Evolutionary conservation across 53 echinoderm and acorn worm genomes (phyloP).

Genomic region (Paracentrotus lividus): DNA sequence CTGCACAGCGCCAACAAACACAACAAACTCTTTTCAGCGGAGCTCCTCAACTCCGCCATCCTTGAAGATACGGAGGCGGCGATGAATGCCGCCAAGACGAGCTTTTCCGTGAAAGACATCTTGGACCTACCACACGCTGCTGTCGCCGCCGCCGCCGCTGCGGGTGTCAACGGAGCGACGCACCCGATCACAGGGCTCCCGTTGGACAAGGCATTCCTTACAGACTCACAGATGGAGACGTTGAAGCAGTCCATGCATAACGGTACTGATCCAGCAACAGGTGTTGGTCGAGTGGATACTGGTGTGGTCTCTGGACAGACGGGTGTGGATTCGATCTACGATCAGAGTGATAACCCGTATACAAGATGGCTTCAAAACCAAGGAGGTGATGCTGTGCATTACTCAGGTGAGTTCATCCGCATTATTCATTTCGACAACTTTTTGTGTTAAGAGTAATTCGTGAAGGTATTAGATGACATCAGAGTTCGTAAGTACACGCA

Average conservation of each 20-base stretch:
- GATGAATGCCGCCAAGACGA: conserved; percentile 95
- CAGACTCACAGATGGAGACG: conserved; percentile 71
- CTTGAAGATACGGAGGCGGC: conserved; percentile 95
- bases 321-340: conserved; percentile 84
- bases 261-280: conserved; percentile 27
- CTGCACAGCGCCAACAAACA: conserved; percentile 63
- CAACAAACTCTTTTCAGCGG: conserved; percentile 55
- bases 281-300: conserved; percentile 28
- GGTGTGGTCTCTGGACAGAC: conserved; percentile 63
- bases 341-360: conserved; percentile 96
- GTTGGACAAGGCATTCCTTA: conserved; percentile 65
- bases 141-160: conserved; percentile 88
- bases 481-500: neutral
- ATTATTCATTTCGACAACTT: neutral
- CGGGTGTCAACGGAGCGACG: conserved; percentile 70
- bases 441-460: neutral
- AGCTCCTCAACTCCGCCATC: conserved; percentile 64
- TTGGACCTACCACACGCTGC: conserved; percentile 95
- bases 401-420: conserved; percentile 89
- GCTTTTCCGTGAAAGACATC: conserved; percentile 99
- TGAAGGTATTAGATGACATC: neutral
- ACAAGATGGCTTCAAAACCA: conserved; percentile 98
- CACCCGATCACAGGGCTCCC: conserved; percentile 68
- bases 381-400: conserved; percentile 88
- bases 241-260: conserved; percentile 62